Conservation (phyloP, 1,140 invertebrate genomes). For the Drosophila sucinea region DNA sequence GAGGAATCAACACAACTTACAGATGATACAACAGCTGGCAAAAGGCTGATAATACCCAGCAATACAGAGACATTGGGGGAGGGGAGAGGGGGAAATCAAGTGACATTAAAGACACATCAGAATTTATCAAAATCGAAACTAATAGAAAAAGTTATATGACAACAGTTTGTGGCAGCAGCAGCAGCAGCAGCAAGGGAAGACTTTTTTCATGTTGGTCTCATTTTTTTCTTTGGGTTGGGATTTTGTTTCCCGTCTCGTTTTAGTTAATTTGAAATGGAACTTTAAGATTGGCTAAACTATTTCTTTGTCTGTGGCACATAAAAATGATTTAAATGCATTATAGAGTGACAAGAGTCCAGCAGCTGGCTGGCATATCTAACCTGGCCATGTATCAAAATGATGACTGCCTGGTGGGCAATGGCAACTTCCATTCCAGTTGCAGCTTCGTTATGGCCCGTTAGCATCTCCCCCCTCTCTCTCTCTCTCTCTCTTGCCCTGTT, state of each 20-base stretch:
- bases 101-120: conserved; percentile 76
- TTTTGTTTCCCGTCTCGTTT: conserved; percentile 10
- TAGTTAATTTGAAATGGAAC: conserved; percentile 1
- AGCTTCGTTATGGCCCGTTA: conserved; percentile 74
- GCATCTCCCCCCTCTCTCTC: conserved; percentile 29
- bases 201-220: background rate
- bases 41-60: conserved; percentile 54
- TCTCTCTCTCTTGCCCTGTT: conserved; percentile 10
- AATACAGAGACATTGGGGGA: background rate
- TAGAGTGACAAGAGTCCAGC: conserved; percentile 53
- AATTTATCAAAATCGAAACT: conserved; percentile 70
- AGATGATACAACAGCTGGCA: conserved; percentile 58
- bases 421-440: conserved; percentile 29
- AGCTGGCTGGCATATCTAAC: background rate
- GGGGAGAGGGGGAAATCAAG: conserved; percentile 23
- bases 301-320: conserved; percentile 40
- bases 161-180: conserved; percentile 24
- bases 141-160: conserved; percentile 70
- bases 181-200: background rate
- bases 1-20: conserved; percentile 29
- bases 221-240: background rate
- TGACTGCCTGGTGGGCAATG: conserved; percentile 54
- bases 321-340: conserved; percentile 75
- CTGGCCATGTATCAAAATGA: conserved; percentile 67
- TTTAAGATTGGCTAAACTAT: background rate